Evolutionary conservation across 2,113 vertebrate genomes (phyloP), one percentile per base, ranked within the genome.

Genomic region (Nanorana parkeri): DNA sequence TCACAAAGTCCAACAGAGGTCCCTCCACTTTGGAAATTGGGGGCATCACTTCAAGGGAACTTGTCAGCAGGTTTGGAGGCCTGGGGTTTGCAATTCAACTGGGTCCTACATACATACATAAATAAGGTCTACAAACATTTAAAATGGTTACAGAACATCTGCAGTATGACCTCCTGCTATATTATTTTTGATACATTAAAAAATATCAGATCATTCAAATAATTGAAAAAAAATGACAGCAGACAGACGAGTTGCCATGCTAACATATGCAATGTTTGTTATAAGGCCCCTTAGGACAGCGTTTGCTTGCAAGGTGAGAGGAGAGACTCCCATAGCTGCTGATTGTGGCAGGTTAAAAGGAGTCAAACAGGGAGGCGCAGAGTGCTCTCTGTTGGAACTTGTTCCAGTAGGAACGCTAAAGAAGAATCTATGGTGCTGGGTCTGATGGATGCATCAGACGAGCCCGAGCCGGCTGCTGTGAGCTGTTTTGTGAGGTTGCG

Each of bases 401-500:
- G 80, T 76, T 67, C 21, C 51, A 58, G 15, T 19, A 65, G 20
- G 26, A 75, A 75, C 71, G 71, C 80, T 58, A 74, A 58, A 83
- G 58, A 73, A 66, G 60, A 73, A 74, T 74, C 68, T 54, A 11
- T 16, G 28, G 51, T 63, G 60, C 51, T 55, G 26, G 60, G 72
- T 65, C 60, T 81, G 68, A 73, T 65, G 80, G 69, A 81, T 81
- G 61, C 69, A 52, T 10, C 20, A 52, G 79, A 73, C 67, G 47
- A 65, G 79, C 69, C 80, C 47, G 51, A 74, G 80, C 80, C 69
- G 67, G 80, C 69, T 73, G 80, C 64, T 66, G 26, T 55, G 63
- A 8, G 73, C 55, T 51, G 11, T 67, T 41, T 52, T 67, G 60
- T 36, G 26, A 69, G 32, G 28, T 23, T 56, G 60, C 20, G 20